Base-by-base conservation (phyloP, 2,113 vertebrate genomes). In the Mastomys coucha region DNA sequence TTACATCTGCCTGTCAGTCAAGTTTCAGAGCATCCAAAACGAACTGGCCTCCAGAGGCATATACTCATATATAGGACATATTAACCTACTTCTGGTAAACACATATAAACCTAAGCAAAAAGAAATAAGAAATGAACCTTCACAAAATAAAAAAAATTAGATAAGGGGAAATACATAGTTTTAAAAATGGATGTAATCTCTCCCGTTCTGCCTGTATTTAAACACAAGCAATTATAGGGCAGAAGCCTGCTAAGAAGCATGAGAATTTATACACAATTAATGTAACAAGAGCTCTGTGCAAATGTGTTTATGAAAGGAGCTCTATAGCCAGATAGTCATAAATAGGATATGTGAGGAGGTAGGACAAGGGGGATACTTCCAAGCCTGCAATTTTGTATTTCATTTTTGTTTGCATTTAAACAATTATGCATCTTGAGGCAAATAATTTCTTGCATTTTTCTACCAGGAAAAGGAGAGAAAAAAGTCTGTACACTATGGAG, bases 321-420 rank as follows among this genome's bases (percentile, higher is more conserved):
- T 93, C 75, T 88, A 96, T 49, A 97, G 95, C 90, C 96, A 96
- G 94, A 98, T 95, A 75, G n/a, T 20, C 91, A 82, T 87, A 97
- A 97, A 85, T 88, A 94, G 12, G 95, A 86, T 88, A 8, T 58
- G 5, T 13, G 3, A 11, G n/a, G 16, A 31, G 26, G 28, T 69
- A 11, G 19, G 33, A 7, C 2, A 16, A 8, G 72, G 13, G 76
- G 80, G 86, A 84, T 13, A 93, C 94, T 96, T 95, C 96, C 97
- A 96, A 97, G 98, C 94, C 88, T 97, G 56, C 90, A 91, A 97
- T 98, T 95, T 93, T 87, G 96, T 91, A 95, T 96, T 98, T 96
- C 78, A 96, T 97, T 96, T 88, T 86, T 31, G 45, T 98, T 98
- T 97, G 96, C 95, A 97, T 87, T 97, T 97, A 98, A 97, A 98